phyloP scores from a whole-genome alignment of 1,140 invertebrate genomes.

The Pinna nobilis region DNA sequence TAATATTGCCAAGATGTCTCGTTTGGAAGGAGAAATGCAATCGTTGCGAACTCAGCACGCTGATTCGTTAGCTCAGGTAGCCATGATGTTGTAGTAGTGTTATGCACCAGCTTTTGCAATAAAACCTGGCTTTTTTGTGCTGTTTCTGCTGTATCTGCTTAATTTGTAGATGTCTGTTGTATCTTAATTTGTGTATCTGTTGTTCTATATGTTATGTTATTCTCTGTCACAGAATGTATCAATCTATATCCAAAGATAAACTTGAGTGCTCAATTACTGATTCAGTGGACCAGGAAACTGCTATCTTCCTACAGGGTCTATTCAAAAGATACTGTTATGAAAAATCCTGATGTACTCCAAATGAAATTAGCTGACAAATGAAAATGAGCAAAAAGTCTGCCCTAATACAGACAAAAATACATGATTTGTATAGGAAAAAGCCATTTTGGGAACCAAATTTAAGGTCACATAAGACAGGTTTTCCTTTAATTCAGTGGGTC shows the following conservation, averaged over 20 bases:
- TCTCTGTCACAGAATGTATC: neutral
- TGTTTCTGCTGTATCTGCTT: too few species aligned
- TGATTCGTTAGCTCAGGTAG: conserved; percentile 64
- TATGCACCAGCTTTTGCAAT: conserved; percentile 10
- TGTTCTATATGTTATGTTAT: conserved; percentile 4
- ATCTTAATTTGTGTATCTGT: conserved; percentile 7
- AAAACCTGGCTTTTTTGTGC: conserved; percentile 22
- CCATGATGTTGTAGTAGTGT: conserved; percentile 13
- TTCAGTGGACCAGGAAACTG: neutral
- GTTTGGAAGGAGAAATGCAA: conserved; percentile 62
- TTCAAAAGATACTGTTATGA: too few species aligned
- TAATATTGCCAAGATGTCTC: conserved; percentile 51
- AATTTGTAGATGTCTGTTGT: conserved; percentile 11
- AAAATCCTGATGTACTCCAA: too few species aligned
- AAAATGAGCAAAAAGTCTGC: too few species aligned
- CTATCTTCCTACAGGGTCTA: neutral
- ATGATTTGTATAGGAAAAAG: too few species aligned
- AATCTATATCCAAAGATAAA: neutral
- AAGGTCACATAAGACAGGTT: too few species aligned
- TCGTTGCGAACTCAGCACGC: conserved; percentile 56
- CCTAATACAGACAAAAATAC: too few species aligned
- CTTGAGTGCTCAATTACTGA: neutral
- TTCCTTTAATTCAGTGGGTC: too few species aligned
- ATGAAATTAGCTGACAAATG: too few species aligned
- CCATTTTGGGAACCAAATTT: too few species aligned